These are phyloP conservation scores for Barnardius zonarius DNA, from an alignment of 2,113 vertebrate species.

Conservation along the genomic window DNA sequence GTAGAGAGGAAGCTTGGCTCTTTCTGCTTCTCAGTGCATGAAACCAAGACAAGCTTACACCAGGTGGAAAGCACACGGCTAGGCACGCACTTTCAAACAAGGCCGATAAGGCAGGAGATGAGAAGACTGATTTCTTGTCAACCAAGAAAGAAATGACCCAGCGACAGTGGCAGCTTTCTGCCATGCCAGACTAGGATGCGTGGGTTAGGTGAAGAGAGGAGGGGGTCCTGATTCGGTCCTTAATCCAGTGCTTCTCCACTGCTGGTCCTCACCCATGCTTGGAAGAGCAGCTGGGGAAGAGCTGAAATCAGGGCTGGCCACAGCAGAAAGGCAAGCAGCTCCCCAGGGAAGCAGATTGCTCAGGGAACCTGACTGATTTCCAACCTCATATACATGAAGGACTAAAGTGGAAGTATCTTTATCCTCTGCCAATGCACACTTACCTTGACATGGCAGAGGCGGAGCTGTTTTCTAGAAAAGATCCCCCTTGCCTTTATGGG, in stretches of 20 bases:
- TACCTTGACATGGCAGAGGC: not conserved
- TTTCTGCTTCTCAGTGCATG: not conserved
- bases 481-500: not conserved
- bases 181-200: fast-evolving
- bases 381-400: fast-evolving
- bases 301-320: not conserved
- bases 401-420: not conserved
- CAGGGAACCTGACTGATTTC: not conserved
- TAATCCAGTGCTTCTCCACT: not conserved
- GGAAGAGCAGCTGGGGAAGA: not conserved
- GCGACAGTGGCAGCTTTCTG: not conserved
- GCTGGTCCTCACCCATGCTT: not conserved
- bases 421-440: fast-evolving
- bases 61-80: not conserved
- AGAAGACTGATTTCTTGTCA: not conserved
- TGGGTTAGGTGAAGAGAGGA: not conserved
- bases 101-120: not conserved
- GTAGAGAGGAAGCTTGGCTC: not conserved
- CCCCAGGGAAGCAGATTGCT: not conserved
- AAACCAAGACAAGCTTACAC: not conserved
- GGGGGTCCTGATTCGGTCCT: fast-evolving
- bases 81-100: not conserved
- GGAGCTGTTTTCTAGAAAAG: not conserved
- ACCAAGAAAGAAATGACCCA: not conserved
- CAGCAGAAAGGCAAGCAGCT: fast-evolving